Evolutionary conservation across 2,797 vertebrate genomes (phyloP), one percentile per base, ranked within the genome.

Genomic region (Loriculus beryllinus): DNA sequence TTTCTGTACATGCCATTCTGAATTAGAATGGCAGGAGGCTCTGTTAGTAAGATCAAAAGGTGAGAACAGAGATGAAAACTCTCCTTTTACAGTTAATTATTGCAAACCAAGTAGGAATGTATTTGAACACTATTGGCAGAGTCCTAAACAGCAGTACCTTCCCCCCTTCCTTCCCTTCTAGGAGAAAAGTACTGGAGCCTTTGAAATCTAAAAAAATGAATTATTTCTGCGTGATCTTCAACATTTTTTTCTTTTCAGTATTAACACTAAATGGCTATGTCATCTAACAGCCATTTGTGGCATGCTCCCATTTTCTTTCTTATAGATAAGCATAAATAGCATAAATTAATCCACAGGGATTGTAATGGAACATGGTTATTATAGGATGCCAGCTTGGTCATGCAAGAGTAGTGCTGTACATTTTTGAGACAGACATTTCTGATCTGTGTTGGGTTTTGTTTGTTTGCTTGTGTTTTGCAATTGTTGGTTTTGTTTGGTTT

Each of bases 31-130:
- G 68, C 64, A 94, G 83, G 90, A 95, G 25, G 39, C 59, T 90
- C 71, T 82, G 68, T 93, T 90, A 94, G 43, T 91, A 79, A 90
- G 90, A 95, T 95, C 82, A 96, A 90, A 96, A 94, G 37, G 29
- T 20, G 6, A 43, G 31, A 89, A 78, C 22, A 40, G 67, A 93
- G 59, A 92, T 64, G 62, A 95, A 93, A 94, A 75, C 42, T 26
- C 17, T 86, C 43, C n/a, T 93, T 96, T 95, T 90, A 47, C 71
- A 69, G 35, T 87, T 94, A 84, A 86, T 81, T 88, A 43, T 67
- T 85, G 40, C 60, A 82, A 93, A 59, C 21, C 39, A 75, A 29
- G 51, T 84, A 81, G 60, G 65, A 92, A 89, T 74, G 57, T 64
- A 77, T 92, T 74, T 84, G 64, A 88, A 71, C 33, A 40, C 28